Evolutionary conservation across 2,113 vertebrate species (phyloP).

Genomic region (Nyctereutes procyonoides): DNA sequence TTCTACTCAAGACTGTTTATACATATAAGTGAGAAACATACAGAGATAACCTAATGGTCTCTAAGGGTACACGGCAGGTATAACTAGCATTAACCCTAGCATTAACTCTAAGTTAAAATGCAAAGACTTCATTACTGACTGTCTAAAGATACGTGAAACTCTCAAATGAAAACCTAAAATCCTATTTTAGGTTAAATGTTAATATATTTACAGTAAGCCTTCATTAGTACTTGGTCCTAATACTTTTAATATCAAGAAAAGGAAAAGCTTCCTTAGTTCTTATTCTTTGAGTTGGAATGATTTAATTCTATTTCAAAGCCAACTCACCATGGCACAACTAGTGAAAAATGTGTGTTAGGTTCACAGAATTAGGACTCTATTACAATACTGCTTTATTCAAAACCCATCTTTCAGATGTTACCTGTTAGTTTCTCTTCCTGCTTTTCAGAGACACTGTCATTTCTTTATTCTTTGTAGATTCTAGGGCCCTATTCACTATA

Average conservation of each 20-base stretch:
- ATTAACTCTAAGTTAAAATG: neutral
- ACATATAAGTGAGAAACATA: neutral
- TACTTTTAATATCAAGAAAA: neutral
- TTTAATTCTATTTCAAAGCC: neutral
- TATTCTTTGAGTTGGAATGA: neutral
- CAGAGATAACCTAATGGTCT: neutral
- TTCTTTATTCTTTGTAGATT: conserved; percentile 21
- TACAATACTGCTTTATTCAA: neutral
- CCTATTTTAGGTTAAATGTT: neutral
- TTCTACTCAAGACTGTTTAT: conserved; percentile 8
- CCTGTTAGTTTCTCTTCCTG: neutral
- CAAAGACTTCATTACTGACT: neutral
- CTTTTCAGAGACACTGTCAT: neutral
- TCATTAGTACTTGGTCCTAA: neutral
- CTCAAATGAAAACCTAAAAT: neutral
- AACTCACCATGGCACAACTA: neutral
- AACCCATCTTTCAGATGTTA: neutral
- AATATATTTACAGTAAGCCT: neutral
- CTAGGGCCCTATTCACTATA: neutral
- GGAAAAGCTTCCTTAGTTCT: neutral
- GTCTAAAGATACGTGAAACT: neutral
- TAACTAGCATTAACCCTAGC: neutral
- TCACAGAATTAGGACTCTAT: neutral
- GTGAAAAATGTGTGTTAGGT: neutral
- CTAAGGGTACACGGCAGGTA: neutral